Base-by-base conservation (phyloP, 2,797 vertebrate species). In the Glossophaga mutica region DNA sequence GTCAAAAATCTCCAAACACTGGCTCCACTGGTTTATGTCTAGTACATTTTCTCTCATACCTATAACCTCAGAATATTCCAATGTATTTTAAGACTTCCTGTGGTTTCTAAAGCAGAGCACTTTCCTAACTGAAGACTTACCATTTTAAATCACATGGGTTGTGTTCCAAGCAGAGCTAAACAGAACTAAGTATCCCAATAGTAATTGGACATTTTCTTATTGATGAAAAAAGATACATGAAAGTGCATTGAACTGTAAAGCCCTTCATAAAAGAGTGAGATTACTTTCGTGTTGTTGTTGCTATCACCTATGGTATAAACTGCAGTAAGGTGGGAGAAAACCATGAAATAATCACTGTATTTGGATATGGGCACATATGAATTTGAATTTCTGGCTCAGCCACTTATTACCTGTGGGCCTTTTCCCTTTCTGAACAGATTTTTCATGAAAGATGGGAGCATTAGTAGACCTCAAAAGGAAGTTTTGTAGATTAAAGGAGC, bases 11-110 rank as follows among this genome's bases (percentile, higher is more conserved):
- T 91, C 76, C 76, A 93, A 95, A 90, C 85, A 85, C 16, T 87
- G 87, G 50, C 37, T 90, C 42, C 11, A 52, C n/a, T 78, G 74
- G 12, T 73, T 92, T 95, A 87, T 76, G 95, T 89, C 87, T 83
- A 85, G 52, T 87, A 81, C 52, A 82, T 91, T 96, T 96, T 81
- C 77, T 70, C 46, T 95, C 57, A 39, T 94, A 97, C 48, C 85
- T 95, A 70, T 82, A 85, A 85, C 37, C 85, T 92, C 34, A 92
- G 24, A 94, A 90, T 90, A 92, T 92, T 94, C 77, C 34, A 78
- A 34, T 86, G 81, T 94, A 95, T 90, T 96, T 97, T 94, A 94
- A 96, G 78, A 59, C 55, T 95, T 96, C 73, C 71, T 96, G 85
- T 88, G 81, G 32, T 94, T 96, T 96, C 74, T 88, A 89, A 88